Percentiles rank a stretch among this genome's conserved stretches.
phyloP scores from a whole-genome alignment of 2,113 vertebrate genomes.

The Choloepus hoffmanni region DNA sequence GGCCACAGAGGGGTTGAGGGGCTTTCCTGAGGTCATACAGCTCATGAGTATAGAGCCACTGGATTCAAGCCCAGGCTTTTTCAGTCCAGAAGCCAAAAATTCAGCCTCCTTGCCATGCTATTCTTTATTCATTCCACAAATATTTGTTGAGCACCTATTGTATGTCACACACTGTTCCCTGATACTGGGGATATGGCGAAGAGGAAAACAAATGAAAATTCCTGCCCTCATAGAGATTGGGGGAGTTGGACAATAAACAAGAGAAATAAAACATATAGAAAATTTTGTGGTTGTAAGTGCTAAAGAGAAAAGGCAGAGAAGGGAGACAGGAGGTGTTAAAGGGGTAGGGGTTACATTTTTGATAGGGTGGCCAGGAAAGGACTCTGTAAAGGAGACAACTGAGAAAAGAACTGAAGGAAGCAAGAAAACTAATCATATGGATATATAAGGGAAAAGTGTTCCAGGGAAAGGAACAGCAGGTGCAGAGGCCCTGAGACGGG shows the following conservation, averaged over 20 bases:
- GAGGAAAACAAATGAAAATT: neutral
- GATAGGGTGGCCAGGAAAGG: neutral
- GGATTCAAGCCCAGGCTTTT: neutral
- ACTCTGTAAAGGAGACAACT: slow-evolving; percentile 26
- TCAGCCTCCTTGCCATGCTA: neutral
- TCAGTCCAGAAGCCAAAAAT: neutral
- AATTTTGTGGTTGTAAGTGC: neutral
- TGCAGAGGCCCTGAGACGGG: neutral
- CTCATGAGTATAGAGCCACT: neutral
- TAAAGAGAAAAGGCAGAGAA: neutral
- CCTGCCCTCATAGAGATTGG: neutral
- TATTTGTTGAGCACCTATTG: neutral
- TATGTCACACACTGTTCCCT: neutral
- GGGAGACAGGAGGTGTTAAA: neutral
- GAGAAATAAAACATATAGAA: neutral
- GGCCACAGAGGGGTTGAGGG: neutral
- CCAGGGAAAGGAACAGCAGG: neutral
- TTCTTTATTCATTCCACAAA: neutral
- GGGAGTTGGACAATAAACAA: neutral
- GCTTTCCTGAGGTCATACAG: neutral
- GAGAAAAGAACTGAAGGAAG: neutral
- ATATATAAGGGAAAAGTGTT: neutral
- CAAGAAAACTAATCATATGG: neutral
- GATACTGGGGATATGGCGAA: neutral
- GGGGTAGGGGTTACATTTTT: neutral